Conservation (phyloP, 2,888 invertebrate species). For the Acrocyrtus sp. region DNA sequence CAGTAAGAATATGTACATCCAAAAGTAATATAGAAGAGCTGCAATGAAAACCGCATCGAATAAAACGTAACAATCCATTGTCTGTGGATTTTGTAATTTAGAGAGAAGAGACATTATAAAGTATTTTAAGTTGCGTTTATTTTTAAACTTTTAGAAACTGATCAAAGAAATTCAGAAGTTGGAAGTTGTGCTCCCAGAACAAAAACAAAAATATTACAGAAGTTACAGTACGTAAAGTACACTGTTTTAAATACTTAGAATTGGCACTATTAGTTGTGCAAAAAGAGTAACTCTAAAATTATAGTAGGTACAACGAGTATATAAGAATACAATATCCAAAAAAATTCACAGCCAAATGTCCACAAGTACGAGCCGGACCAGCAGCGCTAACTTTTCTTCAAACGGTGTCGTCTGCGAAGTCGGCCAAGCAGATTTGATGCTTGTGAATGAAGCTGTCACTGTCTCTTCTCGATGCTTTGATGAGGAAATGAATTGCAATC, state of each 20-base stretch:
- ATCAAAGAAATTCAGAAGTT: no score
- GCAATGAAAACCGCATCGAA: slow-evolving; percentile 21
- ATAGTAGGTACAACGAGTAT: no score
- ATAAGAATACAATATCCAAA: no score
- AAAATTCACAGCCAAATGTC: no score
- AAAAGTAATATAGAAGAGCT: slow-evolving; percentile 31
- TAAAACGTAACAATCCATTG: slow-evolving; percentile 14
- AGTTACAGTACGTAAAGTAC: not conserved
- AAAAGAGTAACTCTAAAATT: no score
- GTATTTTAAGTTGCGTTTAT: no score
- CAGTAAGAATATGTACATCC: slow-evolving; percentile 37
- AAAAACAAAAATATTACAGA: no score
- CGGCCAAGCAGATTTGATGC: slow-evolving; percentile 42
- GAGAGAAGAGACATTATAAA: no score
- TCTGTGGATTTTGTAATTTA: slow-evolving; percentile 16
- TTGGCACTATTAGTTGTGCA: not conserved
- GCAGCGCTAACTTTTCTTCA: no score
- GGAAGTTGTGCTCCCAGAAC: not conserved
- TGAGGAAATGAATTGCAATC: slow-evolving; percentile 51
- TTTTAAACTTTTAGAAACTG: no score
- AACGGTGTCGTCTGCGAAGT: slow-evolving; percentile 35
- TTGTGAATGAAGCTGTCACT: slow-evolving; percentile 53
- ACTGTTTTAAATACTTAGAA: slow-evolving; percentile 2
- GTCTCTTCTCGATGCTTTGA: slow-evolving; percentile 44
- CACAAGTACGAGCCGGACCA: no score